Conservation (phyloP, 2,888 invertebrate genomes). For the Laspeyria flexula region DNA sequence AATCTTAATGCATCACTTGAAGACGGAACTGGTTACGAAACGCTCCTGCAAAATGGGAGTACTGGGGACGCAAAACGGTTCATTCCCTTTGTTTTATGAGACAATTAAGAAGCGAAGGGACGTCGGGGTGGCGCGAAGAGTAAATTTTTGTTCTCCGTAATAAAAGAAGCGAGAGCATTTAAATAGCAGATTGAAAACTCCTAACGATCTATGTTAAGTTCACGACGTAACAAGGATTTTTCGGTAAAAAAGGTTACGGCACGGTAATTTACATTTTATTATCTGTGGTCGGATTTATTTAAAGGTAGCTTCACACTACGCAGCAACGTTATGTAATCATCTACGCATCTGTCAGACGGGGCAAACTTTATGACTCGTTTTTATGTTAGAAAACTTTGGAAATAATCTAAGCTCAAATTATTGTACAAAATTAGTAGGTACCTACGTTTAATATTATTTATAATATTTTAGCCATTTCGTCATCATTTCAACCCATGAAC, state of each 20-base stretch:
- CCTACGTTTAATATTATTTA: no score
- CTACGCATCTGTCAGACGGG: conserved; percentile 1
- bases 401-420: background rate
- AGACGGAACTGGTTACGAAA: conserved; percentile 53
- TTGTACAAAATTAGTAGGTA: background rate
- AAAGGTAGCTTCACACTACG: conserved; percentile 35
- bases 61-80: conserved; percentile 62
- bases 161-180: conserved; percentile 66
- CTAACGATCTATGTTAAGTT: conserved; percentile 66
- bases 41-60: conserved; percentile 54
- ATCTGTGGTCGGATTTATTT: conserved; percentile 46
- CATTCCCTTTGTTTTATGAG: conserved; percentile 75
- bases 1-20: conserved; percentile 46
- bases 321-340: conserved; percentile 15
- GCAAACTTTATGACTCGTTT: conserved; percentile 14
- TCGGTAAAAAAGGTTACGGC: conserved; percentile 47
- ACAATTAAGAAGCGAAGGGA: conserved; percentile 70
- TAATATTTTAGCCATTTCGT: no score
- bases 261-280: conserved; percentile 49
- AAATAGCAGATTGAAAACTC: conserved; percentile 71
- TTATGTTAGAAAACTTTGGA: background rate
- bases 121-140: conserved; percentile 58
- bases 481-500: no score
- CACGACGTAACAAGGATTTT: conserved; percentile 47
- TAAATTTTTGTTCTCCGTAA: conserved; percentile 65